A percentile compares a stretch with the other conserved stretches of the same genome.
These are phyloP conservation scores for Ageneiosus marmoratus DNA, from an alignment of 2,113 vertebrate species.

Conservation along the genomic window DNA sequence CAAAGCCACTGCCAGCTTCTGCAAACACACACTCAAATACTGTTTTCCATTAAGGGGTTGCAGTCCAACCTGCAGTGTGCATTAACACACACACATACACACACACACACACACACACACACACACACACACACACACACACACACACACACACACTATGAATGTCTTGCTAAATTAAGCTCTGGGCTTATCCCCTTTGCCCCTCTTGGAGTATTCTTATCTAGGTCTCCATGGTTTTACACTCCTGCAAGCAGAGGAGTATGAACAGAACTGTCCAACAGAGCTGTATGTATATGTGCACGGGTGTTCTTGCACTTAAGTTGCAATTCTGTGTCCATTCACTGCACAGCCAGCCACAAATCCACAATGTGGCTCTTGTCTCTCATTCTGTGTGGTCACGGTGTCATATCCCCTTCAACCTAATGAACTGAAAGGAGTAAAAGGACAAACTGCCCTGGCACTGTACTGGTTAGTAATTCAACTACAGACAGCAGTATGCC, in stretches of 20 bases:
- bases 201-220: constrained; percentile 43
- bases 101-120: too few relatives aligned
- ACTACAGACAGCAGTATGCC: neutral
- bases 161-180: constrained; percentile 37
- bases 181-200: constrained; percentile 16
- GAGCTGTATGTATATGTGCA: neutral
- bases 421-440: constrained; percentile 10
- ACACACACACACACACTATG: constrained; percentile 1
- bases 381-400: constrained; percentile 17
- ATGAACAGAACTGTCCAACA: neutral
- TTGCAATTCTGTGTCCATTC: neutral
- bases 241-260: neutral
- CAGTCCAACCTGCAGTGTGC: neutral
- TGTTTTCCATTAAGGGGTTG: neutral
- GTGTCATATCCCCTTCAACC: constrained; percentile 22
- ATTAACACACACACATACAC: neutral
- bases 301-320: neutral
- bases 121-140: neutral
- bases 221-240: constrained; percentile 41
- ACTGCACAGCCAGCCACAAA: constrained; percentile 3
- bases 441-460: neutral
- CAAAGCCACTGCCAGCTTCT: neutral
- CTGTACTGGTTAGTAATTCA: neutral
- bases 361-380: constrained; percentile 31
- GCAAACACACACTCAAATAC: neutral